Percentiles rank a stretch among this genome's conserved stretches.
Conservation (phyloP, 2,113 vertebrate species). For the Chrysemys picta region DNA sequence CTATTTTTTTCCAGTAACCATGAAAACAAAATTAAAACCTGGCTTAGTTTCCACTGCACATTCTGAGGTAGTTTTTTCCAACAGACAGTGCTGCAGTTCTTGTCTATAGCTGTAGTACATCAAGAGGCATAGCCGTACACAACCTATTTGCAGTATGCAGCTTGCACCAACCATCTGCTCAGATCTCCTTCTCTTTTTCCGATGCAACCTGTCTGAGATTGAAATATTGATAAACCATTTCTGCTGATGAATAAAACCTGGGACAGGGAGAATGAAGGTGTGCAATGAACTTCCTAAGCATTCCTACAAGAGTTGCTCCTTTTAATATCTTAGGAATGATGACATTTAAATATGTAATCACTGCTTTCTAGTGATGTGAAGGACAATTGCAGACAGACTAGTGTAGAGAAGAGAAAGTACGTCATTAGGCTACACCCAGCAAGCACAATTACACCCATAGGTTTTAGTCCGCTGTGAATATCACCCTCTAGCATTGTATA, state of each 20-base stretch:
- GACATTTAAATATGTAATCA: not conserved
- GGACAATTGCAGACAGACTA: not conserved
- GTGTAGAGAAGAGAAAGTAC: not conserved
- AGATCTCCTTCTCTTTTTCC: not conserved
- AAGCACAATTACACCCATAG: not conserved
- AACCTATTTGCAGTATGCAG: not conserved
- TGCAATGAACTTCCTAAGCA: not conserved
- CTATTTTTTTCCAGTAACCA: not conserved
- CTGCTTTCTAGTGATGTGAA: not conserved
- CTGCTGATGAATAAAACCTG: conserved; percentile 27
- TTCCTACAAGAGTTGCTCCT: rapidly evolving
- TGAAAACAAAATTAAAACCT: not conserved
- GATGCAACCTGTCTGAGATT: conserved; percentile 6
- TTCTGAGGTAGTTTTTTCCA: not conserved
- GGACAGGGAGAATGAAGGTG: not conserved
- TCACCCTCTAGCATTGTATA: not conserved
- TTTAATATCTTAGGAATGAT: not conserved
- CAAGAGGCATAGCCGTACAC: not conserved
- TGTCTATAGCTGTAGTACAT: not conserved
- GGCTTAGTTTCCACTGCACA: not conserved
- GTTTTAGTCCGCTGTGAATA: not conserved
- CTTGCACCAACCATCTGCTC: conserved; percentile 13
- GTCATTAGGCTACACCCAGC: not conserved
- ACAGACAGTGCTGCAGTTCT: not conserved
- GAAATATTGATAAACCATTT: conserved; percentile 52